Evolutionary conservation across 1,140 invertebrate genomes (phyloP), one percentile per base, ranked within the genome.

Genomic region (Polyergus mexicanus): DNA sequence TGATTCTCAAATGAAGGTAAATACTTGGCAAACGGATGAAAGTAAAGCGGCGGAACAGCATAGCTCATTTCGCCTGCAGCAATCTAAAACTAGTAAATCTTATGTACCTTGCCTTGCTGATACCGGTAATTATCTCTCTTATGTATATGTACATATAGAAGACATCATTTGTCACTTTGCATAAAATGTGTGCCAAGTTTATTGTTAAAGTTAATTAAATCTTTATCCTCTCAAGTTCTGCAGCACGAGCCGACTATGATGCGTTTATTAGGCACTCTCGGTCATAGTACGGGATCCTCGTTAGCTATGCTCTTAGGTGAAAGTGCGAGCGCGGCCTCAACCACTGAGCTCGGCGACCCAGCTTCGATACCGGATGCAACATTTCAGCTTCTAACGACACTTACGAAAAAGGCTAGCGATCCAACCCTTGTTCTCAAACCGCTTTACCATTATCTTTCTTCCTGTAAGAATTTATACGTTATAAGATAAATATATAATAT

Each of bases 171-270:
- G 10, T 66, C 3, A 3, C 3, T 19, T 32, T 51, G 47, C 47
- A 1, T 6, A 38, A 76, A 72, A 41, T 32, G 25, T 3, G 47
- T 51, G 5, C 6, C 10, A 25, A 44, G 7, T 86, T 35, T 72
- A 16, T 25, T 71, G 10, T 44, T 84, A 78, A 44, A 44, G 41
- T 72, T 38, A 68, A 35, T 54, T 28, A 5, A 58, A 86, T 11
- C 16, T 81, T 60, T 51, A 62, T 25, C 13, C 77, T 66, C 92
- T 92, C 75, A 94, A 96, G 97, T 98, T 10, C 89, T 98, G 35
- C 97, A 97, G 92, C 96, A 98, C 89, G 96, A 97, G 83, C 96
- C 96, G 0, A 98, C 98, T 2, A 98, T 99, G 97, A 97, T 97
- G 91, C 96, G 97, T 84, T 96, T 98, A 85, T 96, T 98, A 93